Conservation (phyloP, 2,888 invertebrate species). For the Apamea epomidion region DNA sequence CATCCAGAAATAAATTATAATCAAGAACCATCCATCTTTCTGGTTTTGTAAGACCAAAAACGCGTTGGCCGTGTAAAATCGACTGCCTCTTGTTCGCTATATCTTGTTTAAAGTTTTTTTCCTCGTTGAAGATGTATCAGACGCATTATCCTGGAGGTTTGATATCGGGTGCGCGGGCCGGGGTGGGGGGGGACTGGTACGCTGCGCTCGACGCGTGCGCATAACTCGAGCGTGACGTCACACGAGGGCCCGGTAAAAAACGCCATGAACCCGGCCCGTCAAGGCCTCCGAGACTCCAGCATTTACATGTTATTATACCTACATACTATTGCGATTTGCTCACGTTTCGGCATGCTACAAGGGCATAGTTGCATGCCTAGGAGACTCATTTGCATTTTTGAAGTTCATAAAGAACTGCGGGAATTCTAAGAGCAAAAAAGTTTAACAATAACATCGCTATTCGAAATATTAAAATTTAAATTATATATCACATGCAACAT, state of each 20-base stretch:
- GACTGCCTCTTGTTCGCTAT: conserved; percentile 81
- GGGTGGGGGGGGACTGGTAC: conserved; percentile 59
- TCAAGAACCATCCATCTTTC: conserved; percentile 78
- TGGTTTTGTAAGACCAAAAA: conserved; percentile 80
- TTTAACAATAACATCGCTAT: conserved; percentile 12
- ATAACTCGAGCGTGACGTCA: conserved; percentile 88
- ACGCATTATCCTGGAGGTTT: conserved; percentile 86
- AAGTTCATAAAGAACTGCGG: conserved; percentile 25
- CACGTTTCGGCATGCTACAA: conserved; percentile 71
- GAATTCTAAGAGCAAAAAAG: conserved; percentile 30
- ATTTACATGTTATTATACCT: conserved; percentile 79
- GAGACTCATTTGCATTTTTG: conserved; percentile 61
- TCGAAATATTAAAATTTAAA: conserved; percentile 8
- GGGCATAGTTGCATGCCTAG: conserved; percentile 60
- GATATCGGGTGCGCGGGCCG: conserved; percentile 77
- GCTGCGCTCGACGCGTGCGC: conserved; percentile 81
- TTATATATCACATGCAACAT: neutral
- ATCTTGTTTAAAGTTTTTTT: conserved; percentile 85
- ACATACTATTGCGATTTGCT: conserved; percentile 75
- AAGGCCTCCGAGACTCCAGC: conserved; percentile 84
- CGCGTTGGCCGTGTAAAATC: conserved; percentile 84
- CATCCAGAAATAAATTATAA: conserved; percentile 73
- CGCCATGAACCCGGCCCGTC: conserved; percentile 86
- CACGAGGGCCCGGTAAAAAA: conserved; percentile 84
- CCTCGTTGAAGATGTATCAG: conserved; percentile 86